Conservation (phyloP, 2,888 invertebrate species). For the Camptogramma bilineatum region DNA sequence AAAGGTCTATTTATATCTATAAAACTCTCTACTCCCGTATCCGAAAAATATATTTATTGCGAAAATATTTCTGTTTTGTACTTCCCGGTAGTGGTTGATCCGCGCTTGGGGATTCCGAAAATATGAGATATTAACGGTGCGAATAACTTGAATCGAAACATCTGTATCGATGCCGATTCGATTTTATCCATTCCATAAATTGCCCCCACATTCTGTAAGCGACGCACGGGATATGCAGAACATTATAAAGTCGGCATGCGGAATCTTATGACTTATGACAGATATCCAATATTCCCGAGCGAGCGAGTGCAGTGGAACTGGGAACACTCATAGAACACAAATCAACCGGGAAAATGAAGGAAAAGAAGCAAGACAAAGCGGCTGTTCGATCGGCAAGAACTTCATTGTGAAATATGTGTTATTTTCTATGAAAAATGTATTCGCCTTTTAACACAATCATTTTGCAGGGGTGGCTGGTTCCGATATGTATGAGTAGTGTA, state of each 20-base stretch:
- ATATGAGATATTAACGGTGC: slow-evolving; percentile 35
- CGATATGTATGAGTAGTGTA: slow-evolving; percentile 34
- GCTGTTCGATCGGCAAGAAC: slow-evolving; percentile 72
- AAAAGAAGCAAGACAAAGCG: slow-evolving; percentile 73
- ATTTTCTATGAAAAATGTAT: slow-evolving; percentile 74
- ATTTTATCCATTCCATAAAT: slow-evolving; percentile 49
- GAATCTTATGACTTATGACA: slow-evolving; percentile 76
- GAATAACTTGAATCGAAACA: slow-evolving; percentile 16
- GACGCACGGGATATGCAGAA: slow-evolving; percentile 55
- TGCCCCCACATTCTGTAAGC: slow-evolving; percentile 50
- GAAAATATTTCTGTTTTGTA: slow-evolving; percentile 49
- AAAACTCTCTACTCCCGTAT: slow-evolving; percentile 49
- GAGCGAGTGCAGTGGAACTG: slow-evolving; percentile 61
- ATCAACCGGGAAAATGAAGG: slow-evolving; percentile 68
- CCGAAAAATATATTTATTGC: slow-evolving; percentile 57
- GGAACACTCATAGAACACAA: slow-evolving; percentile 74
- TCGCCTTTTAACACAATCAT: slow-evolving; percentile 68
- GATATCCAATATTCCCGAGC: slow-evolving; percentile 74
- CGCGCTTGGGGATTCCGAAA: slow-evolving; percentile 46
- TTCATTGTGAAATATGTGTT: slow-evolving; percentile 76
- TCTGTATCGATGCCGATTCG: slow-evolving; percentile 29
- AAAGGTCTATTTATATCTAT: slow-evolving; percentile 73
- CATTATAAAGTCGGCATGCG: slow-evolving; percentile 68
- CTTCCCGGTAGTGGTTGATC: slow-evolving; percentile 43
- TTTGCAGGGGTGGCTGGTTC: slow-evolving; percentile 50